Percentiles rank a stretch among this genome's conserved stretches.
These are phyloP conservation scores for Dendrolimus pini DNA, from an alignment of 2,888 invertebrate species.

Conservation along the genomic window DNA sequence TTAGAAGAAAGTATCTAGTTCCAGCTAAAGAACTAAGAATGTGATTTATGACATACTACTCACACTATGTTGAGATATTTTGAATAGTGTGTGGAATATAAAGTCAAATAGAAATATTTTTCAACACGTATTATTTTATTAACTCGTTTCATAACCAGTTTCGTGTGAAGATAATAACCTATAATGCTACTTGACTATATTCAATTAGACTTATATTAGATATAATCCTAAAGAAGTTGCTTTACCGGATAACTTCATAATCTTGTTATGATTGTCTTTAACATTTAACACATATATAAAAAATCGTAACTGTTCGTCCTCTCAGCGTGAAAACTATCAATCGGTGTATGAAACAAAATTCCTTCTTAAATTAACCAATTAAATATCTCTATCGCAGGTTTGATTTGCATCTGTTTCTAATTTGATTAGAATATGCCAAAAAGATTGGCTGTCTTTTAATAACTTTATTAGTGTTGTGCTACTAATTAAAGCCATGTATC, in stretches of 20 bases:
- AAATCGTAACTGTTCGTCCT: background rate
- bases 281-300: no score
- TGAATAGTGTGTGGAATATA: no score
- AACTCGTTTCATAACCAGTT: background rate
- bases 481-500: conserved; percentile 8
- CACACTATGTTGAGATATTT: no score
- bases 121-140: background rate
- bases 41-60: no score
- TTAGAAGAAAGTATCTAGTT: no score
- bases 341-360: background rate
- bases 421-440: background rate
- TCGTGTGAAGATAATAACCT: background rate
- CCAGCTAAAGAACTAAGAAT: no score
- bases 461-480: background rate
- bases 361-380: background rate
- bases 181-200: no score
- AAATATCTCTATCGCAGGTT: background rate
- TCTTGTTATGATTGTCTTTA: no score
- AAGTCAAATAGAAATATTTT: no score
- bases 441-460: background rate
- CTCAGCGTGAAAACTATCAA: background rate
- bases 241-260: no score
- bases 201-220: no score
- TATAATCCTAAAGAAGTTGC: no score
- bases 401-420: background rate